Base-by-base conservation (phyloP, 2,797 vertebrate species). In the Sebastes trivittatus region DNA sequence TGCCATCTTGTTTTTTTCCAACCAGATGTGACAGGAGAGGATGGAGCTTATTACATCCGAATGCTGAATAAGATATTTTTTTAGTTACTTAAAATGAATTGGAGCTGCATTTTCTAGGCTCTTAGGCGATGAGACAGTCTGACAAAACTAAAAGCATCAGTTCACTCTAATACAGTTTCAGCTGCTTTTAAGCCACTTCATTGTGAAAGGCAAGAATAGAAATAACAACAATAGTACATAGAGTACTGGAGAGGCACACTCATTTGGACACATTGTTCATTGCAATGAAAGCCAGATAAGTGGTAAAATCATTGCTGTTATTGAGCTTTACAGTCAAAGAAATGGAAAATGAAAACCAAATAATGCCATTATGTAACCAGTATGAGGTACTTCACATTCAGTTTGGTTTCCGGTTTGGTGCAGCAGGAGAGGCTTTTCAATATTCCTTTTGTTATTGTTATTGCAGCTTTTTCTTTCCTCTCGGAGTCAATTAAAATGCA, bases 401-500 rank as follows among this genome's bases (percentile, higher is more conserved):
- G 32, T 30, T 46, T 52, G 13, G 32, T 30, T 52, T 66, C 18
- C 4, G 10, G 5, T 76, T 67, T 25, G 49, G 4, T 63, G 63
- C 34, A 77, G 70, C 46, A 61, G 42, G 4, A 52, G 4, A 84
- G 27, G 30, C 55, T 25, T 73, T 64, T 80, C 23, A 29, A 75
- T 67, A 59, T 75, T 58, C 16, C 22, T 71, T 61, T 83, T 60
- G 11, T 87, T 69, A 14, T 83, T 72, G 42, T 49, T 85, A 20
- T 71, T 70, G 52, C 42, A 30, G 64, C 18, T 29, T 80, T 80
- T 74, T 68, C 18, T 32, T 81, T 70, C 52, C 23, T 68, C 20
- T 63, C 75, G 1, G 30, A 77, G 55, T 76, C 49, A 71, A 72
- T 87, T 79, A 67, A 80, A 82, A 76, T 75, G 76, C 62, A 73